phyloP scores from a whole-genome alignment of 2,113 vertebrate species.

The Phrynocephalus versicolor region DNA sequence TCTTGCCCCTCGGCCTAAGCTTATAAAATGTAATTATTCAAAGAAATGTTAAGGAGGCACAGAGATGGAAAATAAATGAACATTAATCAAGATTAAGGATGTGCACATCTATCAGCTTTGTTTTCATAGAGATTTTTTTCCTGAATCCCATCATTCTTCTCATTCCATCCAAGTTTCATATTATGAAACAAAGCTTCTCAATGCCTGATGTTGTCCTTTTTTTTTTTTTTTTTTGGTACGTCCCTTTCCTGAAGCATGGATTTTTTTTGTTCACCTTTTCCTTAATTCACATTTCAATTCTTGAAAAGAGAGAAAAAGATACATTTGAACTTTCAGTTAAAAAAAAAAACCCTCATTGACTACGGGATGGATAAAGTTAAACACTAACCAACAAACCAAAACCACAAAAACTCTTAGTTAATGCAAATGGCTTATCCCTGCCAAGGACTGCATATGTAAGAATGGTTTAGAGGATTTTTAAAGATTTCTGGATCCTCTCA shows the following conservation, averaged over 20 bases:
- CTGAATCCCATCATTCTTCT: not conserved
- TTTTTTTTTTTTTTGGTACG: no score
- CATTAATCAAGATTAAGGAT: not conserved
- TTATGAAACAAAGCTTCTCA: not conserved
- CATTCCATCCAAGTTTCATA: not conserved
- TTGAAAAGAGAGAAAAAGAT: not conserved
- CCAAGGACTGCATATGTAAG: not conserved
- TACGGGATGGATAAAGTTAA: not conserved
- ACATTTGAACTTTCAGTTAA: not conserved
- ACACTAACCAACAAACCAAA: no score
- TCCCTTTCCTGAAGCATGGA: not conserved
- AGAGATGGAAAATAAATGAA: not conserved
- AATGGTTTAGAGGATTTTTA: no score
- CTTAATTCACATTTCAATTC: not conserved
- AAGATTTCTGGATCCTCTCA: not conserved
- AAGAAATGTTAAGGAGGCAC: not conserved
- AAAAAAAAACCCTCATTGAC: not conserved
- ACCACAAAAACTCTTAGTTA: not conserved
- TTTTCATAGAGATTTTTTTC: not conserved
- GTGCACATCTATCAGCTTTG: not conserved
- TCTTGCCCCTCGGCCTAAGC: not conserved
- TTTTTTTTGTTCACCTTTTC: not conserved
- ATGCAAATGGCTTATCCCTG: not conserved
- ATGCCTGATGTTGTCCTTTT: no score
- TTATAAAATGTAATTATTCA: conserved; percentile 20